Base-by-base conservation (phyloP, 1,140 invertebrate genomes). In the Diorhabda carinulata region DNA sequence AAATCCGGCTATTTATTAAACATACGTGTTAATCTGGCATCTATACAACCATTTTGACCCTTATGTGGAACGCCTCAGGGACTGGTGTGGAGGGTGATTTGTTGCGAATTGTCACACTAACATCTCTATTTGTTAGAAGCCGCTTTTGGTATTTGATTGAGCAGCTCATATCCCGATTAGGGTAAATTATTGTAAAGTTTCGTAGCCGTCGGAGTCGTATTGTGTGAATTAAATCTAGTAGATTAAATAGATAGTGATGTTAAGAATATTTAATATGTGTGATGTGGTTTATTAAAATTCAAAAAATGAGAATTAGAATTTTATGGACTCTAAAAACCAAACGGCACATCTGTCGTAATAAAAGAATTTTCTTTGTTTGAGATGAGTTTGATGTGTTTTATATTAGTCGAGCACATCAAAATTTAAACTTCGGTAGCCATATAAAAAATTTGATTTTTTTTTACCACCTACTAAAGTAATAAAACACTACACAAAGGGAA, bases 1-100 rank as follows among this genome's bases (percentile, higher is more conserved):
- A 75, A 77, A 75, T 76, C 75, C 73, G 68, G 76, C 76, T 79
- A 79, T 79, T 79, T 78, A 77, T 78, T 78, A 78, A 78, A 78
- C 77, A 78, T 78, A 77, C 76, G 77, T 78, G 77, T 78, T 78
- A 78, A 78, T 78, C 77, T 75, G 69, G 64, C 52, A 68, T 65
- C 66, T 69, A 68, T 71, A 69, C 65, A 72, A 69, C 70, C 69
- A 59, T 41, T 66, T 64, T 68, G 72, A 68, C 61, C 60, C 70
- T 71, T 73, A 70, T 70, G 57, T 61, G 56, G 57, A 73, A 67
- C 67, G 62, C 64, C 63, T 65, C 47, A 52, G 67, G 40, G 44
- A 66, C 60, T 47, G 58, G 66, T 68, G 63, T 61, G 58, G 41
- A 70, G 73, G 73, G 73, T 72, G 73, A 74, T 74, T 72, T 74